Evolutionary conservation across 2,797 vertebrate genomes (phyloP), one percentile per base, ranked within the genome.

Genomic region (Halcyon badia): DNA sequence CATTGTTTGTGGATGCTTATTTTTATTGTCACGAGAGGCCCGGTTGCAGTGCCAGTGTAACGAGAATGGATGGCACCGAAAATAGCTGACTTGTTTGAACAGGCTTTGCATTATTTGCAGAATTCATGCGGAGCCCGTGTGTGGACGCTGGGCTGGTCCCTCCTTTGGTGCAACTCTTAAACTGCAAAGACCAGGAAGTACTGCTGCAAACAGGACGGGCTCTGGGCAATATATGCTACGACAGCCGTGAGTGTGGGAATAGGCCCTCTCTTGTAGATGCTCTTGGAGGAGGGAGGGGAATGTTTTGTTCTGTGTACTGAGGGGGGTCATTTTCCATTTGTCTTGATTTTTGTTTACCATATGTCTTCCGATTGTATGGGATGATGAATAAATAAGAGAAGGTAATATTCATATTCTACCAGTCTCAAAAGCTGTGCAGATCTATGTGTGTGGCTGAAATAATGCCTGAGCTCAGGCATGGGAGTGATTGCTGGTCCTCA

Each of bases 191-290:
- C 97, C 99, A 99, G 97, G 99, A 99, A 97, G 98, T 99, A 46
- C 97, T 99, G 92, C 99, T 99, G 93, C 99, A 99, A 98, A 99
- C 99, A 0, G 99, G 99, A 97, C 99, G 99, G 73, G 99, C 99
- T 69, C 98, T 99, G 81, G 99, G 99, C 95, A 99, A 99, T 98
- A 99, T 99, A 98, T 99, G 99, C 97, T 99, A 99, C 28, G 99
- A 99, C 97, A 99, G 99, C 99, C 99, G 99, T 99, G 99, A 99
- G 99, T 99, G 94, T 97, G 96, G 77, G 75, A 91, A 93, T 75
- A 91, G 24, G 44, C 42, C 22, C 2, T 48, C 64, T 85, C 80
- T 54, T 71, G 46, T 49, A 64, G 54, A 19, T 83, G 37, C 15
- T 60, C 11, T 52, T 68, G 15, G 24, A 44, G 57, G 20, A 87